A percentile compares a stretch with the other conserved stretches of the same genome.
These are phyloP conservation scores for Mormoops blainvillei DNA, from an alignment of 2,113 vertebrate genomes.

Conservation along the genomic window DNA sequence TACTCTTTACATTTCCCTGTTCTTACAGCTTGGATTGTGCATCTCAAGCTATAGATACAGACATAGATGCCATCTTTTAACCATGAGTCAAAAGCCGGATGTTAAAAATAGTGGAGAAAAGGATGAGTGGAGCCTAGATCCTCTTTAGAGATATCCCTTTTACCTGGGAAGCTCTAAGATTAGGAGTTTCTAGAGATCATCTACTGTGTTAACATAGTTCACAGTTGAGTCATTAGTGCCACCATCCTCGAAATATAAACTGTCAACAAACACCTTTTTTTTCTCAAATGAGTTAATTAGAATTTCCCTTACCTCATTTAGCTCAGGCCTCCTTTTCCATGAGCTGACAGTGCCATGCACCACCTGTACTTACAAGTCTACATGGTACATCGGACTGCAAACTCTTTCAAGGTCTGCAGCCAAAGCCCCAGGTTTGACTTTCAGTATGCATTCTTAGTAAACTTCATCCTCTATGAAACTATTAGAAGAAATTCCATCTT, in stretches of 20 bases:
- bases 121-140: rapidly evolving
- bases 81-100: background rate
- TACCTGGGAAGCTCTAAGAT: background rate
- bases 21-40: background rate
- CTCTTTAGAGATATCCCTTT: background rate
- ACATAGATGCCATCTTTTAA: background rate
- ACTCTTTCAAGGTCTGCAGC: background rate
- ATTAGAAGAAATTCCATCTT: background rate
- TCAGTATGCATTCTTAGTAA: background rate
- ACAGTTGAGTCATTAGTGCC: background rate
- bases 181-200: background rate
- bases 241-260: background rate
- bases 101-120: background rate
- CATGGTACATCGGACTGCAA: background rate
- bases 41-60: background rate
- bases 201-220: background rate
- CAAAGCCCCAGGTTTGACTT: background rate
- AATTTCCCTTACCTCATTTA: background rate
- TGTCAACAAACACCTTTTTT: background rate
- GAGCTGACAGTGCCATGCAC: no score
- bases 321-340: background rate
- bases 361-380: no score
- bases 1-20: background rate
- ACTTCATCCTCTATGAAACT: background rate
- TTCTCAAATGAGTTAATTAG: background rate